Evolutionary conservation across 2,797 vertebrate species (phyloP), one percentile per base, ranked within the genome.

Genomic region (Distichodus sexfasciatus): DNA sequence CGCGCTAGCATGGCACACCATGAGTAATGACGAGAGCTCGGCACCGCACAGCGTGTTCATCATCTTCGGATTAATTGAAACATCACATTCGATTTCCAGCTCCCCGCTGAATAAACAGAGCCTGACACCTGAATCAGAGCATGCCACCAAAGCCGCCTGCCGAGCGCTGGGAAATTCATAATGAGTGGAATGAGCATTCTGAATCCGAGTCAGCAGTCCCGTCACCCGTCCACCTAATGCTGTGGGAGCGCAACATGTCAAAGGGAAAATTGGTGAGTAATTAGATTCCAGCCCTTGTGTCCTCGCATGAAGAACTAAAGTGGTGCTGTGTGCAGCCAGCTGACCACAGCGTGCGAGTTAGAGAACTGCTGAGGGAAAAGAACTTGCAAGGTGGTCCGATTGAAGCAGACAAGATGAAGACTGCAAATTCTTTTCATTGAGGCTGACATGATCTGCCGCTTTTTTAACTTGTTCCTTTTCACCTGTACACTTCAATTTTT

Each of bases 241-340:
- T 40, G 17, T 24, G 28, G 40, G 31, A 69, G 23, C 35, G 26
- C 23, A 61, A 36, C 38, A 53, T 53, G 58, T 70, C 67, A 69
- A 43, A 14, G 9, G 57, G 55, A 69, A 69, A 69, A 53, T 51
- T 61, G 47, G 47, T 41, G n/a, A 62, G 36, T 62, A 62, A 70
- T 70, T 51, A 53, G 58, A 44, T 40, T 58, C 38, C 35, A 51
- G 24, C 40, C 29, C 46, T 69, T 17, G 53, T 9, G 40, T 26
- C 33, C 19, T 31, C 12, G 33, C 17, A 26, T 43, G 31, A 41
- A 62, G 15, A 70, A 70, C 29, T 43, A 36, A 28, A n/a, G 29
- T 41, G 23, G 41, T 59, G 11, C 50, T 17, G 3, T 29, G 36
- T 41, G 6, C 23, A 23, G 19, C 12, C 35, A n/a, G n/a, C n/a